A percentile compares a stretch with the other conserved stretches of the same genome.
These are phyloP conservation scores for Cerastoderma edule DNA, from an alignment of 2,888 invertebrate genomes.

Conservation along the genomic window DNA sequence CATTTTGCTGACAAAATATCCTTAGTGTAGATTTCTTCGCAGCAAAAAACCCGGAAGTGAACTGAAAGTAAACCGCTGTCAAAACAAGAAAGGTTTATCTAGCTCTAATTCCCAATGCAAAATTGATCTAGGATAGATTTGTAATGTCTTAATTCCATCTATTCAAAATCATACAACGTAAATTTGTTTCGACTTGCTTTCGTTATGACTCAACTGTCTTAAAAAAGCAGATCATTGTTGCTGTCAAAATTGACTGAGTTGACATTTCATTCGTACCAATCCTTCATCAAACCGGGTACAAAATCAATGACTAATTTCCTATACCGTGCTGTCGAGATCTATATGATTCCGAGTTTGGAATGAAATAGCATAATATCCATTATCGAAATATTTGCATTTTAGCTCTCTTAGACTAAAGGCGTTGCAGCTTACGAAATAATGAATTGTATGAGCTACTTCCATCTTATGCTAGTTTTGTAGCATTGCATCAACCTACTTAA, in stretches of 20 bases:
- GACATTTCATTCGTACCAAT: too few relatives aligned
- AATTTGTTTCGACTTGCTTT: not conserved
- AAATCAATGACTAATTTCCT: too few relatives aligned
- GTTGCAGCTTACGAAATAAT: too few relatives aligned
- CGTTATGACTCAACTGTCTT: not conserved
- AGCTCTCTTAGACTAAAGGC: too few relatives aligned
- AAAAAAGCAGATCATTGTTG: not conserved
- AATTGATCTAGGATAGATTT: not conserved
- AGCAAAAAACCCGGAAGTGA: slow-evolving; percentile 67
- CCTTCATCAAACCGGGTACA: too few relatives aligned
- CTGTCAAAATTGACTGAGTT: not conserved
- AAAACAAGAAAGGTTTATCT: not conserved
- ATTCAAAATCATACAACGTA: not conserved
- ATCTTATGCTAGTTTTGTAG: too few relatives aligned
- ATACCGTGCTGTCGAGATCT: too few relatives aligned
- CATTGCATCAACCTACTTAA: too few relatives aligned
- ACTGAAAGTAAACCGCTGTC: slow-evolving; percentile 19
- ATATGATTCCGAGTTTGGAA: too few relatives aligned
- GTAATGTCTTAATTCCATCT: not conserved
- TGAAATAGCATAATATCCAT: too few relatives aligned
- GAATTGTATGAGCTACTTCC: too few relatives aligned
- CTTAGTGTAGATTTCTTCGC: not conserved
- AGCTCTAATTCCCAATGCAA: not conserved
- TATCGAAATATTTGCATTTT: too few relatives aligned
- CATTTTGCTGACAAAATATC: not conserved